Evolutionary conservation across 2,113 vertebrate genomes (phyloP).

Genomic region (Vicugna pacos): DNA sequence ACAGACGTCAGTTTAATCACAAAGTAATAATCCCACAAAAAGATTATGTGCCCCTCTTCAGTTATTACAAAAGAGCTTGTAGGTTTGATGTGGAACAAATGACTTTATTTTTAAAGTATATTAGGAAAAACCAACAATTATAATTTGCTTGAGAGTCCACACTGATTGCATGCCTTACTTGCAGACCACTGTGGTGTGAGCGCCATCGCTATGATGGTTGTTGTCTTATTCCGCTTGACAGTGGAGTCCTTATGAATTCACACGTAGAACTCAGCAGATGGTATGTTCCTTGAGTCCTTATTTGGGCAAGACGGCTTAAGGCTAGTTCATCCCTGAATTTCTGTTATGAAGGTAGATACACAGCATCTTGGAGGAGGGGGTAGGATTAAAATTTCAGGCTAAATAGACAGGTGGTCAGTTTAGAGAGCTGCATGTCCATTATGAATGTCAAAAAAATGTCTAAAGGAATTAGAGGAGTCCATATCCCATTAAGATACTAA

Average conservation of each 20-base stretch:
- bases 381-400: background rate
- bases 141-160: background rate
- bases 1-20: background rate
- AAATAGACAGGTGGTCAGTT: background rate
- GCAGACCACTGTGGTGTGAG: background rate
- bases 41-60: background rate
- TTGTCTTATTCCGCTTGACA: background rate
- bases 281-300: background rate
- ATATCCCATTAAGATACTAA: background rate
- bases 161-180: background rate
- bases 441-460: background rate
- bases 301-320: background rate
- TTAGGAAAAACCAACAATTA: background rate
- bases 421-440: background rate
- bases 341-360: background rate
- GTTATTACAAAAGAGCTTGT: background rate
- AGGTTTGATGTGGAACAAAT: background rate
- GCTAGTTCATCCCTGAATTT: background rate
- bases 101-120: background rate
- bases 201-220: background rate
- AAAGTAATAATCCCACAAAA: background rate
- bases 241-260: background rate
- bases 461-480: background rate
- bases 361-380: background rate
- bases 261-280: background rate